These are phyloP conservation scores for Acridotheres tristis DNA, from an alignment of 2,797 vertebrate species.

Conservation along the genomic window DNA sequence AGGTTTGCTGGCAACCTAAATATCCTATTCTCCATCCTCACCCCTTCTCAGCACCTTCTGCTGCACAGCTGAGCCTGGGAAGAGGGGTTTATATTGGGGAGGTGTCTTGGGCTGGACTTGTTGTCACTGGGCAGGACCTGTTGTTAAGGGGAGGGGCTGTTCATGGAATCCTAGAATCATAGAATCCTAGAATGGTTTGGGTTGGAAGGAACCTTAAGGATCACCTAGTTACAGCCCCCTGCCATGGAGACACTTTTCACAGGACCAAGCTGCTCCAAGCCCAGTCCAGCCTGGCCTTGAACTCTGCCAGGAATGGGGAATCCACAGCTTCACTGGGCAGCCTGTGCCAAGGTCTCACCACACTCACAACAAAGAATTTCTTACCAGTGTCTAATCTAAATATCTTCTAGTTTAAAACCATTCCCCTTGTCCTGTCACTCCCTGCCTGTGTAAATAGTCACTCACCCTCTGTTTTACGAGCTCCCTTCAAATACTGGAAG, in stretches of 20 bases:
- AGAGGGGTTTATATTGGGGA: not conserved
- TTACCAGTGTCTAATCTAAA: not conserved
- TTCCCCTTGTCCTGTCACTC: not conserved
- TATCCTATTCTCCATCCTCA: not conserved
- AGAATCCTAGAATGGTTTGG: not conserved
- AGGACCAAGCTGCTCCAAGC: not conserved
- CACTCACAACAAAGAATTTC: not conserved
- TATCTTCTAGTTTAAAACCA: not conserved
- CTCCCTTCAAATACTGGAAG: not conserved
- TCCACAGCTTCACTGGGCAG: not conserved
- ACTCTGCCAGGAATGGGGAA: not conserved
- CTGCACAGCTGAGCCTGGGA: rapidly evolving
- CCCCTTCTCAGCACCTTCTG: rapidly evolving
- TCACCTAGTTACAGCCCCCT: not conserved
- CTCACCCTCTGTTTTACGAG: not conserved
- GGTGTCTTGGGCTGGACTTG: not conserved
- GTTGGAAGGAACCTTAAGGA: not conserved
- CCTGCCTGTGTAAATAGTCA: not conserved
- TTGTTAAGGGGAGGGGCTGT: not conserved
- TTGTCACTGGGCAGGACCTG: not conserved
- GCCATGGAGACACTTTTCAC: not conserved
- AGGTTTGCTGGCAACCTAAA: not conserved
- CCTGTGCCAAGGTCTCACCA: not conserved
- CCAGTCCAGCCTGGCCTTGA: not conserved
- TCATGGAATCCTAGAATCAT: rapidly evolving